Base-by-base conservation (phyloP, 2,888 invertebrate species). In the Globia sparganii region DNA sequence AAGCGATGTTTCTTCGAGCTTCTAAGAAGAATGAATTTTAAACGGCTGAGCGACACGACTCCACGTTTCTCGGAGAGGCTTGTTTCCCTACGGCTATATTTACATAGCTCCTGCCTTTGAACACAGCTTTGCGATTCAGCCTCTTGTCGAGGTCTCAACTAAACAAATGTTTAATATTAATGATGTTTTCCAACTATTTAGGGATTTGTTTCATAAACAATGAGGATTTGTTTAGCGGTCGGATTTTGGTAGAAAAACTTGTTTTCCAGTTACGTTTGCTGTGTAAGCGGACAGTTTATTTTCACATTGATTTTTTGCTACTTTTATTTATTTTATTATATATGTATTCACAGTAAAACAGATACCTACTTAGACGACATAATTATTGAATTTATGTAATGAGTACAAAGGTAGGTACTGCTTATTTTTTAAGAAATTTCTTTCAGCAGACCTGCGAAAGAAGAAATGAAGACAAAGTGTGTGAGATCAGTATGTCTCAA, bases 131-230 rank as follows among this genome's bases (percentile, higher is more conserved):
- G 75, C 72, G 67, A 72, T 56, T 67, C 67, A 37, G 67, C 28
- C 72, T 84, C 61, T 83, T 72, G 80, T 87, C n/a, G 61, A 76
- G 56, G 70, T 77, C 65, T 78, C 64, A 58, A 67, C 67, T 66
- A 82, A 87, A 85, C 69, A 79, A 78, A 72, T 77, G 62, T 81
- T 78, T 74, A 78, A 77, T 81, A 78, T 77, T 66, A 72, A 79
- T 85, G 53, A 81, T 34, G 49, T 70, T 83, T 81, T 66, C 68
- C 21, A 72, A 77, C 53, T 67, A 85, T 66, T 73, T 59, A n/a
- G 64, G 31, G 18, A 53, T 67, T 84, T 58, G 59, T 70, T 73
- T 73, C 40, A 49, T 25, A 49, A 71, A 71, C 61, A 78, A 49
- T 34, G 25, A 34, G 4, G 34, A 49, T 64, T 75, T 79, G n/a